Evolutionary conservation across 2,888 invertebrate genomes (phyloP).

Genomic region (Leptopilina myrica): DNA sequence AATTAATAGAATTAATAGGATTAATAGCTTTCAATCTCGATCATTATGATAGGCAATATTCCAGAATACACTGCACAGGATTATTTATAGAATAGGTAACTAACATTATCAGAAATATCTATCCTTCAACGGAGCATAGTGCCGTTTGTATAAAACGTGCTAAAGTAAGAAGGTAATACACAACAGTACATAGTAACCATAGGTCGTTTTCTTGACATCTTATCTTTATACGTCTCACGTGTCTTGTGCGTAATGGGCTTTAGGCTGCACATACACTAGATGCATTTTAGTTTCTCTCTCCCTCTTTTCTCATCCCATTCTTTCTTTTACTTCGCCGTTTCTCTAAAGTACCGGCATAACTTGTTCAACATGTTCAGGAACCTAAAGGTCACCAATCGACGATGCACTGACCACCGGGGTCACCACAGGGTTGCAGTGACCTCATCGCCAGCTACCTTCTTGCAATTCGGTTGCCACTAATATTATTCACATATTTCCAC

Average conservation of each 20-base stretch:
- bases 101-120: constrained; percentile 20
- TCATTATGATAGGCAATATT: no score
- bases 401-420: constrained; percentile 63
- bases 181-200: constrained; percentile 22
- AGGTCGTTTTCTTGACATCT: constrained; percentile 28
- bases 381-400: constrained; percentile 68
- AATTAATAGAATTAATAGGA: no score
- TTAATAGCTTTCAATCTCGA: no score
- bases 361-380: constrained; percentile 71
- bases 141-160: constrained; percentile 33
- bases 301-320: not conserved
- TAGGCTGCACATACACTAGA: constrained; percentile 2
- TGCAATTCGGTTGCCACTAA: no score
- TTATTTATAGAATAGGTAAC: constrained; percentile 23
- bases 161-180: constrained; percentile 12
- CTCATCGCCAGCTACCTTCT: constrained; percentile 43
- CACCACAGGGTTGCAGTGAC: constrained; percentile 47
- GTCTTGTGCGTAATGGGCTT: constrained; percentile 30
- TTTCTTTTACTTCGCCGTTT: constrained; percentile 20
- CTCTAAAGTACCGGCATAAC: constrained; percentile 63
- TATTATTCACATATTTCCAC: no score
- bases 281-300: not conserved
- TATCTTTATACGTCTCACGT: constrained; percentile 35
- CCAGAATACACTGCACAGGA: not conserved
- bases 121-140: constrained; percentile 8